phyloP scores from a whole-genome alignment of 1,140 invertebrate genomes.

The Philaenus spumarius region DNA sequence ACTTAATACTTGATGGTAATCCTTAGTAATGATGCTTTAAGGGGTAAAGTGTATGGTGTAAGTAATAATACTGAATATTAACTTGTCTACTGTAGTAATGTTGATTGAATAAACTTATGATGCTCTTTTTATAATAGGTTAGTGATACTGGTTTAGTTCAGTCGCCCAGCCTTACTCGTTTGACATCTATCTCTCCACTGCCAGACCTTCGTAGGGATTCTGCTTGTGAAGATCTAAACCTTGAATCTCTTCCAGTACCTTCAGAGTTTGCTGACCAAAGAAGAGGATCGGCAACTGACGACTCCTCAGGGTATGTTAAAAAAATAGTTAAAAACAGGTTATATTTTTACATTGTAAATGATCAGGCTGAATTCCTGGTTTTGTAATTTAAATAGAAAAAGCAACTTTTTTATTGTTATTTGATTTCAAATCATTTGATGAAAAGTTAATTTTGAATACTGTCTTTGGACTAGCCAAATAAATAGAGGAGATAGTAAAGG shows the following conservation, averaged over 20 bases:
- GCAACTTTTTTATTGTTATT: no score
- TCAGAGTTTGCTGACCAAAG: slow-evolving; percentile 37
- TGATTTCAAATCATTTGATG: no score
- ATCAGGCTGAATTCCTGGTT: no score
- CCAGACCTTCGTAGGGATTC: slow-evolving; percentile 60
- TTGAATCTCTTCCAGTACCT: slow-evolving; percentile 36
- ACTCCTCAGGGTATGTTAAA: slow-evolving; percentile 2
- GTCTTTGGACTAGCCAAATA: no score
- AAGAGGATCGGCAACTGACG: slow-evolving; percentile 22
- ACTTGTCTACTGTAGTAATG: background rate
- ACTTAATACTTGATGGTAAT: no score
- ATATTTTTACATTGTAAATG: no score
- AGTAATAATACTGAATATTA: background rate
- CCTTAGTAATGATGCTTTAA: no score
- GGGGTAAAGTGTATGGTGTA: background rate
- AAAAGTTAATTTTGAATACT: no score
- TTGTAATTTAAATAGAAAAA: no score
- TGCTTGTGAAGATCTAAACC: slow-evolving; percentile 45
- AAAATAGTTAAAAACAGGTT: no score
- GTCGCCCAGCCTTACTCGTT: slow-evolving; percentile 27
- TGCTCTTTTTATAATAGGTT: background rate
- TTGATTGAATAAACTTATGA: background rate
- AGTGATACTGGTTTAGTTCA: background rate
- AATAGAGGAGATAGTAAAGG: no score
- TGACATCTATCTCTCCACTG: slow-evolving; percentile 57